Evolutionary conservation across 1,140 invertebrate species (phyloP).

Genomic region (Scaptodrosophila lebanonensis): DNA sequence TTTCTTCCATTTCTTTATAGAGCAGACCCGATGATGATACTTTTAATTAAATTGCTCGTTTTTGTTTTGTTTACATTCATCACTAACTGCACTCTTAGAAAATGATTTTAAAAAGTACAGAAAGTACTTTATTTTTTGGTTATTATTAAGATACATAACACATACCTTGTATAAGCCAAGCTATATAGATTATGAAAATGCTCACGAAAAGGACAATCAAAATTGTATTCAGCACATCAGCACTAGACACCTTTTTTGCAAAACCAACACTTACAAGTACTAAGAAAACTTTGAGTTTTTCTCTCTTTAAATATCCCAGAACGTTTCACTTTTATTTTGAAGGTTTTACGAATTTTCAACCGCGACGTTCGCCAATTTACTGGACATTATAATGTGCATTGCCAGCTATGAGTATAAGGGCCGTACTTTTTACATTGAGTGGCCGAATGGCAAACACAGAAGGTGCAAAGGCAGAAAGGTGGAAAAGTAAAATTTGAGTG

Average conservation of each 20-base stretch:
- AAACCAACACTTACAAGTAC: too few species aligned
- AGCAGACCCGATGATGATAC: not conserved
- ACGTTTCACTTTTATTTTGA: too few species aligned
- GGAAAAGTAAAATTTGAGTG: conserved; percentile 31
- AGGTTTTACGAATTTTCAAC: conserved; percentile 38
- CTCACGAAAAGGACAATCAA: too few species aligned
- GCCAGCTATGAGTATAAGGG: conserved; percentile 11
- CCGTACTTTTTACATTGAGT: conserved; percentile 22
- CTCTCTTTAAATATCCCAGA: conserved; percentile 7
- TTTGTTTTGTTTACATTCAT: not conserved
- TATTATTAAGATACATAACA: too few species aligned
- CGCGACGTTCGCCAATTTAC: conserved; percentile 62
- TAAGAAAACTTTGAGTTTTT: not conserved
- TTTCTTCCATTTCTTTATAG: too few species aligned
- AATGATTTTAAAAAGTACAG: too few species aligned
- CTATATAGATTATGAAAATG: too few species aligned
- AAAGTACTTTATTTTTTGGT: too few species aligned
- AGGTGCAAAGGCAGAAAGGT: conserved; percentile 29
- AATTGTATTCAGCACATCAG: too few species aligned
- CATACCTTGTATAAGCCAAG: too few species aligned
- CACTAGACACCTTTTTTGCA: too few species aligned
- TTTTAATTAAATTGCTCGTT: not conserved
- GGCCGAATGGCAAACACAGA: conserved; percentile 38
- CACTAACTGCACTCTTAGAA: too few species aligned
- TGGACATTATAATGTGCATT: conserved; percentile 38